Conservation (phyloP, 2,113 vertebrate species). For the Gymnorhina tibicen region DNA sequence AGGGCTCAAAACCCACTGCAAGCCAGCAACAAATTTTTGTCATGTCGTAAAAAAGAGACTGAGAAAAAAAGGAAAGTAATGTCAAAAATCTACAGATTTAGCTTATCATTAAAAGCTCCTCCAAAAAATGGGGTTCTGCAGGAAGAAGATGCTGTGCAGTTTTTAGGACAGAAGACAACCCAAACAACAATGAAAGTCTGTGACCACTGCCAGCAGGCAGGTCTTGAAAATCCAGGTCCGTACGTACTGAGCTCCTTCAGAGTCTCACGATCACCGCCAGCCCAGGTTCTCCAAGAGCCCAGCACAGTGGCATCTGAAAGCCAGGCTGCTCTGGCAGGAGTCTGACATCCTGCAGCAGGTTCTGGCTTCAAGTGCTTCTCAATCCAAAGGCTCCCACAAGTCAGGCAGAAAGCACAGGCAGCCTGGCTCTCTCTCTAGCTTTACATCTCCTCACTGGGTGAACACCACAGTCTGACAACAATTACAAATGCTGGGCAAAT, state of each 20-base stretch:
- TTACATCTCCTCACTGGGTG: neutral
- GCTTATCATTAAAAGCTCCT: neutral
- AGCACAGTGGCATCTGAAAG: fast-evolving
- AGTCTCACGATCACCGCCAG: neutral
- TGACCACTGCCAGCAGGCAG: neutral
- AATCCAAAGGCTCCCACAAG: neutral
- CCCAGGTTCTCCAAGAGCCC: neutral
- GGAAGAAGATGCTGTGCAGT: neutral
- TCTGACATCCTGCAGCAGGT: neutral
- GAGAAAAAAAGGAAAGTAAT: neutral
- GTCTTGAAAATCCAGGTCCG: neutral
- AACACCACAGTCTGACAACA: neutral
- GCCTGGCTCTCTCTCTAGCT: fast-evolving
- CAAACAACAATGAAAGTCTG: neutral
- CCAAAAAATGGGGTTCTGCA: neutral
- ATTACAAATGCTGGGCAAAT: neutral
- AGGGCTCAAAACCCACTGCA: neutral
- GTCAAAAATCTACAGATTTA: neutral
- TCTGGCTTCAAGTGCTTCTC: neutral
- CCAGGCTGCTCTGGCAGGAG: neutral
- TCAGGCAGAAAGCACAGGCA: neutral
- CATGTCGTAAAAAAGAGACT: fast-evolving
- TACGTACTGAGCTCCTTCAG: neutral
- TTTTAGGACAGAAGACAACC: neutral
- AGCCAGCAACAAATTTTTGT: neutral